These are phyloP conservation scores for Parapristionchus giblindavisi DNA, from an alignment of 2,888 invertebrate genomes.

Conservation along the genomic window DNA sequence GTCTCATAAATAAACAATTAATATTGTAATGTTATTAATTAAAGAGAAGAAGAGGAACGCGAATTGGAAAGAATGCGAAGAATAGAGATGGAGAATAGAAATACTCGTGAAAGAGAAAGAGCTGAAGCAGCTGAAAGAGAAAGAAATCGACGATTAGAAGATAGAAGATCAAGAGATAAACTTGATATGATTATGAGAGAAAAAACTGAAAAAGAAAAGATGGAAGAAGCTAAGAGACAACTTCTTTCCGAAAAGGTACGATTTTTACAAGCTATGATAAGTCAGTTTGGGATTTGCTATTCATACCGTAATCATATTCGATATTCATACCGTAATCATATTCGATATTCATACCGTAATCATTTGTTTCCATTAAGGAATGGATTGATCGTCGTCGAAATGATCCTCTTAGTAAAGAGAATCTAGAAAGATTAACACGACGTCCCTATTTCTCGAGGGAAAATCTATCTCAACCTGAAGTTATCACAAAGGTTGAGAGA, in stretches of 20 bases:
- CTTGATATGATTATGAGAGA: slow-evolving; percentile 62
- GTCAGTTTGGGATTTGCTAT: too few relatives aligned
- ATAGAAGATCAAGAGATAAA: slow-evolving; percentile 62
- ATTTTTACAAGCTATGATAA: too few relatives aligned
- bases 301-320: not conserved
- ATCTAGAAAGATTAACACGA: slow-evolving; percentile 63
- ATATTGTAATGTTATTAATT: slow-evolving; percentile 26
- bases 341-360: not conserved
- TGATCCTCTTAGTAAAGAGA: slow-evolving; percentile 57
- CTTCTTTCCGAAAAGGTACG: slow-evolving; percentile 58
- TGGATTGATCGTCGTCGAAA: slow-evolving; percentile 23
- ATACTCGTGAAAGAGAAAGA: slow-evolving; percentile 63
- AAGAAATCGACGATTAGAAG: slow-evolving; percentile 56
- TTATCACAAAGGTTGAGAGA: slow-evolving; percentile 65
- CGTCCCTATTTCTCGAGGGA: slow-evolving; percentile 66
- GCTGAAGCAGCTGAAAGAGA: slow-evolving; percentile 65
- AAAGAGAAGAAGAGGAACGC: slow-evolving; percentile 60
- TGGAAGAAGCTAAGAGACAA: slow-evolving; percentile 63
- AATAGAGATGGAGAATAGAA: slow-evolving; percentile 63
- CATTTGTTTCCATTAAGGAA: not conserved
- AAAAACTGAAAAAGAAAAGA: slow-evolving; percentile 62
- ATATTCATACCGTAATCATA: not conserved
- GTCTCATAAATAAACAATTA: too few relatives aligned
- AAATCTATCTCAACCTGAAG: slow-evolving; percentile 54
- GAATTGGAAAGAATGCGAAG: slow-evolving; percentile 62